Conservation (phyloP, 2,113 vertebrate genomes). For the Geococcyx californianus region DNA sequence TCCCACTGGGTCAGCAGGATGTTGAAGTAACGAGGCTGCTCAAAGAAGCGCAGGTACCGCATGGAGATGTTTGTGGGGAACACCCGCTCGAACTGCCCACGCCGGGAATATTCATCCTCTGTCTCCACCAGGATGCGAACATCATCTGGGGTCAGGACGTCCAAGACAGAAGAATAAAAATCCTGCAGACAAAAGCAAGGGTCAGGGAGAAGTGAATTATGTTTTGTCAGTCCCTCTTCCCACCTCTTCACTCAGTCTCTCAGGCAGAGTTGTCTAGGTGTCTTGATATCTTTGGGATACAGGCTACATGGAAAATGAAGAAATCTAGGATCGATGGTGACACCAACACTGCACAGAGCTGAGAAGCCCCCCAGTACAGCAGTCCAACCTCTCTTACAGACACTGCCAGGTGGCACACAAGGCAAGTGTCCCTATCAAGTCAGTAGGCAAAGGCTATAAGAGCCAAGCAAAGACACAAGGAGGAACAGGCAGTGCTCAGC, state of each 20-base stretch:
- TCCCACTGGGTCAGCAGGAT: conserved; percentile 94
- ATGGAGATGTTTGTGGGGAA: conserved; percentile 87
- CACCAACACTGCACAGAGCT: neutral
- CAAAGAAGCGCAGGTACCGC: conserved; percentile 92
- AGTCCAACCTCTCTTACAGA: neutral
- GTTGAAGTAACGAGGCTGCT: conserved; percentile 91
- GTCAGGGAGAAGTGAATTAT: neutral
- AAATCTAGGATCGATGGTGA: neutral
- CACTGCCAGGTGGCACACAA: neutral
- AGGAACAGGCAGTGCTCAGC: neutral
- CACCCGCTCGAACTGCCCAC: conserved; percentile 88
- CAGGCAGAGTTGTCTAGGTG: neutral
- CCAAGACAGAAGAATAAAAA: conserved; percentile 84
- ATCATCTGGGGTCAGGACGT: conserved; percentile 90
- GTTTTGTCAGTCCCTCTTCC: neutral
- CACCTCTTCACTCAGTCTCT: neutral
- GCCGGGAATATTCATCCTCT: conserved; percentile 88
- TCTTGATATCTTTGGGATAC: neutral
- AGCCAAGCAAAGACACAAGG: neutral
- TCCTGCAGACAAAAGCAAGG: conserved; percentile 73
- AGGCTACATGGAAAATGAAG: neutral
- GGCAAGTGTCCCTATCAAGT: fast-evolving
- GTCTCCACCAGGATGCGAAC: conserved; percentile 87
- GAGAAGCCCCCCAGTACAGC: neutral
- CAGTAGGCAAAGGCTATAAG: neutral